Conservation (phyloP, 2,113 vertebrate species). For the Potamarius usumacintae region DNA sequence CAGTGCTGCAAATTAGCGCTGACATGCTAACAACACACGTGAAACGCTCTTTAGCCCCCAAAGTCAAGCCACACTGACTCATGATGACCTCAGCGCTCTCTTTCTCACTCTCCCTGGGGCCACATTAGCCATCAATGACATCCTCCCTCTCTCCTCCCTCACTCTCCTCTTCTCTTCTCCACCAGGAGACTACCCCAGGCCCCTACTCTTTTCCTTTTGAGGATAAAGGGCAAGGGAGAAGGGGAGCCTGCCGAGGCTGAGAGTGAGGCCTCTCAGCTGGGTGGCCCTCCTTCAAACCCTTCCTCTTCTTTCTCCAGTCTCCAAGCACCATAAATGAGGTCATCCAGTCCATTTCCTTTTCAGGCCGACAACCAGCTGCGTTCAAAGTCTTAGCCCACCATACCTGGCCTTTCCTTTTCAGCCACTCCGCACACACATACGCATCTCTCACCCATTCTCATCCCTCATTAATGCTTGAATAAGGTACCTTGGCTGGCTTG, state of each 20-base stretch:
- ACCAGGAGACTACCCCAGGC: slow-evolving; percentile 47
- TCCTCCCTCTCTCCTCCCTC: slow-evolving; percentile 24
- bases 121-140: slow-evolving; percentile 32
- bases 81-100: slow-evolving; percentile 74
- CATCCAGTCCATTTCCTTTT: slow-evolving; percentile 57
- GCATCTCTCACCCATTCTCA: slow-evolving; percentile 52
- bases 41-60: slow-evolving; percentile 79
- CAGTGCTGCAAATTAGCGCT: slow-evolving; percentile 79
- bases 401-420: slow-evolving; percentile 69
- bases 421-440: slow-evolving; percentile 48
- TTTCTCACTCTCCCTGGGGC: slow-evolving; percentile 37
- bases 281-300: slow-evolving; percentile 56
- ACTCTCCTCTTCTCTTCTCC: slow-evolving; percentile 49
- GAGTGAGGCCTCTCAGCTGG: slow-evolving; percentile 60
- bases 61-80: slow-evolving; percentile 80
- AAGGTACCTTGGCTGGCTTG: slow-evolving; percentile 53
- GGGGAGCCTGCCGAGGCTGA: slow-evolving; percentile 51
- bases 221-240: slow-evolving; percentile 58
- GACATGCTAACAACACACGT: slow-evolving; percentile 79
- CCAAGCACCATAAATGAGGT: slow-evolving; percentile 76
- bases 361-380: slow-evolving; percentile 67
- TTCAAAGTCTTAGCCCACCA: slow-evolving; percentile 74
- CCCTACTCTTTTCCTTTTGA: slow-evolving; percentile 47
- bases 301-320: slow-evolving; percentile 45
- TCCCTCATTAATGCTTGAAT: slow-evolving; percentile 57